These are phyloP conservation scores for Pheosia tremula DNA, from an alignment of 2,888 invertebrate genomes.

Conservation along the genomic window DNA sequence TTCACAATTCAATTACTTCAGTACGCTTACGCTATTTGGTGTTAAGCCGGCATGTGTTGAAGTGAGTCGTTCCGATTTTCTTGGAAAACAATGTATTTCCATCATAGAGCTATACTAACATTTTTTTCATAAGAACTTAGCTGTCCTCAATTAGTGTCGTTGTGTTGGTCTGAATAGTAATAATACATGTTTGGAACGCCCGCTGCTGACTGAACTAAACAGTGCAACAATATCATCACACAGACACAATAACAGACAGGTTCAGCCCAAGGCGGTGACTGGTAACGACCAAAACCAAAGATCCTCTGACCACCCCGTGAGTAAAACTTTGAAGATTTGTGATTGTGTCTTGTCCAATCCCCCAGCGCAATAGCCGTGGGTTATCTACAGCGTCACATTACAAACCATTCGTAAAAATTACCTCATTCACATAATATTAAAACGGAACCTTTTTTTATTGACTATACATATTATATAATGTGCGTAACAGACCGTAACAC, in stretches of 20 bases:
- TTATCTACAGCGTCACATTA: slow-evolving; percentile 50
- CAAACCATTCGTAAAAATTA: slow-evolving; percentile 59
- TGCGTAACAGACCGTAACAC: slow-evolving; percentile 70
- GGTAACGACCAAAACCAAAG: background rate
- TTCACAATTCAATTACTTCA: slow-evolving; percentile 34
- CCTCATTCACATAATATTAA: slow-evolving; percentile 68
- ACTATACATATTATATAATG: slow-evolving; percentile 60
- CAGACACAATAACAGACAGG: slow-evolving; percentile 25
- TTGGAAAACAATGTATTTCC: too few relatives aligned
- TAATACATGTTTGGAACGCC: slow-evolving; percentile 30
- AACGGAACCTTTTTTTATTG: slow-evolving; percentile 58
- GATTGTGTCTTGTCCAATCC: slow-evolving; percentile 27
- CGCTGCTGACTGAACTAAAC: slow-evolving; percentile 45
- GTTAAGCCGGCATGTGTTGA: too few relatives aligned
- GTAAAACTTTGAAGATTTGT: background rate
- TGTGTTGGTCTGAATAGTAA: slow-evolving; percentile 20
- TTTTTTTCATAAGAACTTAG: background rate
- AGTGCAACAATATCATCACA: slow-evolving; percentile 48
- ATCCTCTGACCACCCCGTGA: background rate
- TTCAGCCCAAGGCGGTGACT: slow-evolving; percentile 25
- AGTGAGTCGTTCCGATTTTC: too few relatives aligned
- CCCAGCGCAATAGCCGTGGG: slow-evolving; percentile 40
- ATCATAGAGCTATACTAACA: too few relatives aligned
- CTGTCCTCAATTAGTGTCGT: background rate
- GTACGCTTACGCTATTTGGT: too few relatives aligned